Conservation (phyloP, 2,797 vertebrate genomes). For the Falco columbarius region DNA sequence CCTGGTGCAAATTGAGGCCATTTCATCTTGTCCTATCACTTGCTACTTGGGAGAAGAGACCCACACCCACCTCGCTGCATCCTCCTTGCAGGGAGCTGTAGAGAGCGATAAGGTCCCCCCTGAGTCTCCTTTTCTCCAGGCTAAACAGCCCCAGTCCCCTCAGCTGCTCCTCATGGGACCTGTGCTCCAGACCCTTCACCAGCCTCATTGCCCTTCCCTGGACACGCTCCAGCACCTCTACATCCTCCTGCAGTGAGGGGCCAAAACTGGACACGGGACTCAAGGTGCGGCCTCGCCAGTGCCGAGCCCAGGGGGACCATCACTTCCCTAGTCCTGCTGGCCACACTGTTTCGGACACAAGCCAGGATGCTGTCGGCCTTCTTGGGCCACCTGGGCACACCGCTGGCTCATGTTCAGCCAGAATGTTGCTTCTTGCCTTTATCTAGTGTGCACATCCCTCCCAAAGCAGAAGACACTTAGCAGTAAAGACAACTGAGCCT, state of each 20-base stretch:
- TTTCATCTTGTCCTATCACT: not conserved
- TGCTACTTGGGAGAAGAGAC: not conserved
- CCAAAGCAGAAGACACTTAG: not conserved
- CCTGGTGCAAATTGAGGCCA: not conserved
- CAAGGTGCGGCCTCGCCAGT: accelerated
- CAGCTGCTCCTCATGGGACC: not conserved
- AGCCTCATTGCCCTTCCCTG: not conserved
- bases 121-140: not conserved
- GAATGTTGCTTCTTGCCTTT: not conserved
- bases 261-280: not conserved
- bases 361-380: not conserved
- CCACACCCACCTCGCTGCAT: not conserved
- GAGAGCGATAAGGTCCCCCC: not conserved
- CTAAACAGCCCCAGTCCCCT: not conserved
- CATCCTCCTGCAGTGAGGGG: not conserved
- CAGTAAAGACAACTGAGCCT: not conserved
- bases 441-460: not conserved
- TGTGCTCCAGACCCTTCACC: not conserved
- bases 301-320: not conserved
- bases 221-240: not conserved
- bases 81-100: not conserved
- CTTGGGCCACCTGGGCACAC: not conserved
- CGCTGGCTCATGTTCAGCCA: not conserved
- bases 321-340: not conserved
- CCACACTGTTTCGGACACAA: not conserved